Evolutionary conservation across 1,140 invertebrate genomes (phyloP), one percentile per base, ranked within the genome.

Genomic region (Monomorium pharaonis): DNA sequence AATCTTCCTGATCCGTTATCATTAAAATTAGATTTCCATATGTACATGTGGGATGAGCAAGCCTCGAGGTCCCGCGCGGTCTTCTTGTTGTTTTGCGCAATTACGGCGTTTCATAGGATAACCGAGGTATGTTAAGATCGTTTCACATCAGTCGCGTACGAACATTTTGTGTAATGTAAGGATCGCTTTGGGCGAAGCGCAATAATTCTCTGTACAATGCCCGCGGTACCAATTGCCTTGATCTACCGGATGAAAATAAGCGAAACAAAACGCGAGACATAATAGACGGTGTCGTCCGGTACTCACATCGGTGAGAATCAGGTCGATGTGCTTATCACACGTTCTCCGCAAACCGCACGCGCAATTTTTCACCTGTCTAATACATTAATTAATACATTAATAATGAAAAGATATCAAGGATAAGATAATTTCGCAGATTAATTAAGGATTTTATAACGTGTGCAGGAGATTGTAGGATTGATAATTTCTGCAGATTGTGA

Each of bases 101-200:
- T 83, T 83, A 83, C 24, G 65, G 24, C 33, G 49, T 54, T 81
- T 72, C 65, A 10, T 42, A 56, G 67, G 51, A 72, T 83, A 72
- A 83, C 78, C 78, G n/a, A 83, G 30, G 24, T 81, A 70, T 49
- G 77, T 83, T 83, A 83, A 83, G 67, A 83, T 60, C 78, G 51
- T 83, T 83, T 74, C 78, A 72, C 78, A 74, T 83, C 78, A 83
- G 78, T 81, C 78, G 58, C n/a, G 12, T 74, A 74, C 24, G 51
- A 83, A 83, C 78, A 83, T 74, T 83, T 83, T 83, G 78, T 58
- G 78, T 83, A 83, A 83, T 83, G 78, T 83, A 83, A 83, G 51
- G 67, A 83, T 83, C 54, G 78, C 78, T 83, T 83, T 83, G 78
- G 78, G 78, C 78, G 37, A 83, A 83, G 37, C 27, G 67, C 78